phyloP scores from a whole-genome alignment of 2,113 vertebrate species.

The Takifugu flavidus region DNA sequence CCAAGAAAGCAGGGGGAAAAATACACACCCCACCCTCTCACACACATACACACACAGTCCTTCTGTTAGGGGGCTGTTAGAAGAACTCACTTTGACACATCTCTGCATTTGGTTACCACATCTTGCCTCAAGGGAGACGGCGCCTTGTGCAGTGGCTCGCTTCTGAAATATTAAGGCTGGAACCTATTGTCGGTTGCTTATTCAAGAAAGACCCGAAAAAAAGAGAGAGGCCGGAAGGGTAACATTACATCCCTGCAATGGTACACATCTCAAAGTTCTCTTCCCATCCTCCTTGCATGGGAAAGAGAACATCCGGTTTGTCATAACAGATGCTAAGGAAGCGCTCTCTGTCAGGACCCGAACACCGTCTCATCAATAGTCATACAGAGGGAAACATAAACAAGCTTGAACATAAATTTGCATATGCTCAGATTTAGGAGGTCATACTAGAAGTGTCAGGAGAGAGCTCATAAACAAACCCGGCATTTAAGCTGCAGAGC shows the following conservation, averaged over 20 bases:
- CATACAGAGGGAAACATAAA: neutral
- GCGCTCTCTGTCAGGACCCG: neutral
- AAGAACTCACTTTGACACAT: slow-evolving; percentile 44
- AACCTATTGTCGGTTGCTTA: slow-evolving; percentile 35
- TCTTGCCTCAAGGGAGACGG: slow-evolving; percentile 36
- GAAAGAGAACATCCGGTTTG: neutral
- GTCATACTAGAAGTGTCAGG: slow-evolving; percentile 17
- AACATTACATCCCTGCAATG: neutral
- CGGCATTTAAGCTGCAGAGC: slow-evolving; percentile 7
- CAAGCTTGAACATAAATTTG: slow-evolving; percentile 23
- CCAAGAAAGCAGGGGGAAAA: neutral
- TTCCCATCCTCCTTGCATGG: slow-evolving; percentile 11
- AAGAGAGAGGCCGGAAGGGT: neutral
- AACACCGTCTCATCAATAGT: neutral
- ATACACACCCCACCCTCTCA: neutral
- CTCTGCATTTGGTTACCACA: slow-evolving; percentile 42
- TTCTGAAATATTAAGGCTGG: slow-evolving; percentile 54
- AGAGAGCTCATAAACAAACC: slow-evolving; percentile 24
- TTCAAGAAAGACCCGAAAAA: slow-evolving; percentile 32
- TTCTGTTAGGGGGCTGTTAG: slow-evolving; percentile 27
- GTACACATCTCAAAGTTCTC: neutral
- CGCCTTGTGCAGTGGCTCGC: slow-evolving; percentile 27
- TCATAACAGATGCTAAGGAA: neutral
- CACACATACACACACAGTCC: slow-evolving; percentile 5
- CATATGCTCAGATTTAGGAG: slow-evolving; percentile 22